phyloP scores from a whole-genome alignment of 2,888 invertebrate species.

The Anorthoa munda region DNA sequence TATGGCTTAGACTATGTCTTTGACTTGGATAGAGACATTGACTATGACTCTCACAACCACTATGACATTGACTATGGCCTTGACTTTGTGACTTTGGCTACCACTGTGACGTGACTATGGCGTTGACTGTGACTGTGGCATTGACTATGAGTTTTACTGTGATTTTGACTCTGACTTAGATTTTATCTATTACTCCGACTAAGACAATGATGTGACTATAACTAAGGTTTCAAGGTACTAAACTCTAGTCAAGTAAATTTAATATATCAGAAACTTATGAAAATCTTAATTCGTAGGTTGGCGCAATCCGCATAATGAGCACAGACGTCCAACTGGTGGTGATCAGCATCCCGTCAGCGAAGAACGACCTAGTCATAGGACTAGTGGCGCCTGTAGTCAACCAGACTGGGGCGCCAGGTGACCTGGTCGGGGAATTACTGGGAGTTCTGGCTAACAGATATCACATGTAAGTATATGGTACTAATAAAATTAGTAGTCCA shows the following conservation, averaged over 20 bases:
- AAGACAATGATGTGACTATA: too few relatives aligned
- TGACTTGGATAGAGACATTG: too few relatives aligned
- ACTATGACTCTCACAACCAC: too few relatives aligned
- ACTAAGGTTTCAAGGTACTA: too few relatives aligned
- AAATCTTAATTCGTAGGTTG: slow-evolving; percentile 90
- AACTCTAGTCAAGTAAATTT: too few relatives aligned
- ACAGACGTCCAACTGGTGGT: slow-evolving; percentile 97
- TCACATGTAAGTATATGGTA: slow-evolving; percentile 92
- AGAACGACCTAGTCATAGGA: slow-evolving; percentile 97
- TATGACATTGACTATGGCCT: too few relatives aligned
- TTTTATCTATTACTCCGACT: too few relatives aligned
- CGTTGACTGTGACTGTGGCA: too few relatives aligned
- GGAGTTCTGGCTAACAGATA: slow-evolving; percentile 95
- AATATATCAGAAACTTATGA: background rate
- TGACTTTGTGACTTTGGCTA: too few relatives aligned
- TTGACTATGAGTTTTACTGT: too few relatives aligned
- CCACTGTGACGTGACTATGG: too few relatives aligned
- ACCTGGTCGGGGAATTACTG: slow-evolving; percentile 96
- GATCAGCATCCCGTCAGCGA: slow-evolving; percentile 95
- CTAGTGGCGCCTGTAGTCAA: slow-evolving; percentile 85
- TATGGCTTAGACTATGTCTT: background rate
- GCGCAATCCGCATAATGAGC: slow-evolving; percentile 96
- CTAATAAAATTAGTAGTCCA: background rate
- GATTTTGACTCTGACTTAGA: too few relatives aligned
- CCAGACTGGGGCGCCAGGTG: slow-evolving; percentile 76